Percentiles rank a stretch among this genome's conserved stretches.
Evolutionary conservation across 2,888 invertebrate species (phyloP).

Genomic region (Eristalis intricaria): DNA sequence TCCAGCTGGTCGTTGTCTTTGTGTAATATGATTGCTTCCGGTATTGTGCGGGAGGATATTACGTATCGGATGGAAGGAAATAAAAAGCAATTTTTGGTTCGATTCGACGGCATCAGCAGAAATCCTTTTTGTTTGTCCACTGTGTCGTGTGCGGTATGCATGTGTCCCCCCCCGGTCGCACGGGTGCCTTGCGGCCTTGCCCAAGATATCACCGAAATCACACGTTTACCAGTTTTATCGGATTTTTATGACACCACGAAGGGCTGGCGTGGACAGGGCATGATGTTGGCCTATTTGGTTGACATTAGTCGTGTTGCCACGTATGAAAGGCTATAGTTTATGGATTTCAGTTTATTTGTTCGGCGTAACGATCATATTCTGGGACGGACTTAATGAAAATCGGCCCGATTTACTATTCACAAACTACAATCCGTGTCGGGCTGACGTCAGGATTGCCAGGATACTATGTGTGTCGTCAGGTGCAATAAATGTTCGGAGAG

Average conservation of each 20-base stretch:
- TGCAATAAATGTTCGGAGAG: no score
- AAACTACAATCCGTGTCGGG: neutral
- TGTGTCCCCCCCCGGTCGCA: no score
- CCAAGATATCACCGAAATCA: slow-evolving; percentile 48
- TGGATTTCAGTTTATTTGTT: slow-evolving; percentile 10
- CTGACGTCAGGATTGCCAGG: no score
- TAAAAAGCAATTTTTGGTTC: slow-evolving; percentile 23
- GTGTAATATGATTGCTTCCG: slow-evolving; percentile 65
- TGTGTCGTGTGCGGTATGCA: neutral
- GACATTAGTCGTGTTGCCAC: slow-evolving; percentile 24
- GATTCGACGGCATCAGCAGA: slow-evolving; percentile 54
- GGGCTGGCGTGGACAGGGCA: neutral
- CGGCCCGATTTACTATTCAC: neutral
- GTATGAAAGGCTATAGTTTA: slow-evolving; percentile 38
- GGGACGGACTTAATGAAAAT: neutral
- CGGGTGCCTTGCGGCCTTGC: neutral
- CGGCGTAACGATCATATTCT: neutral
- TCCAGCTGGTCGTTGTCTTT: slow-evolving; percentile 57
- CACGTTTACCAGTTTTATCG: slow-evolving; percentile 40
- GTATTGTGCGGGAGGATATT: slow-evolving; percentile 30
- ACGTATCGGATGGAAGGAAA: slow-evolving; percentile 12
- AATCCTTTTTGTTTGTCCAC: slow-evolving; percentile 24
- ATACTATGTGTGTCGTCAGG: no score
- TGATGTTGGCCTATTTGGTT: slow-evolving; percentile 2
- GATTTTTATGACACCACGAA: slow-evolving; percentile 21